Conservation (phyloP, 1,140 invertebrate species). For the Asobara japonica region DNA sequence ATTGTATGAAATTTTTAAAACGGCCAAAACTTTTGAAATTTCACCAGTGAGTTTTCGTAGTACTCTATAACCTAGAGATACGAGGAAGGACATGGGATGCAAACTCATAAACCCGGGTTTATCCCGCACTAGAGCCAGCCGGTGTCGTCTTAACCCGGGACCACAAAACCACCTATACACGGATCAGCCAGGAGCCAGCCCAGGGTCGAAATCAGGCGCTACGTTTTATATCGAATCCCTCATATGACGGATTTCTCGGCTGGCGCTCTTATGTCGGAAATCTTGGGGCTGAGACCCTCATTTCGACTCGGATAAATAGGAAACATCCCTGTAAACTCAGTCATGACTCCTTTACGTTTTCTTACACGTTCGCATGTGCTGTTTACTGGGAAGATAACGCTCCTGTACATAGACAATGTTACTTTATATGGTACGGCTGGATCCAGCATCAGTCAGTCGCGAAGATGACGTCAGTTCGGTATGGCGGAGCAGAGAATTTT, state of each 20-base stretch:
- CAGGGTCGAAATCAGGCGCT: neutral
- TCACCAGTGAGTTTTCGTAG: slow-evolving; percentile 32
- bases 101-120: slow-evolving; percentile 63
- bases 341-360: neutral
- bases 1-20: no score
- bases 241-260: neutral
- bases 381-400: neutral
- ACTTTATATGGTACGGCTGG: neutral
- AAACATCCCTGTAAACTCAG: neutral
- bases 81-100: slow-evolving; percentile 62
- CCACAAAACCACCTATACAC: neutral
- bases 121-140: neutral
- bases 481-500: no score
- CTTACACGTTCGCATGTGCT: neutral
- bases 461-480: neutral
- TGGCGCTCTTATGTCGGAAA: neutral
- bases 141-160: neutral
- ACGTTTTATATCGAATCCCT: neutral
- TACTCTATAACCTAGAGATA: slow-evolving; percentile 59
- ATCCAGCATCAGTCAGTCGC: neutral
- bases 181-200: no score
- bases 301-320: neutral
- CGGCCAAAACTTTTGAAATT: no score
- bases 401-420: neutral
- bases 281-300: neutral